A percentile compares a stretch with the other conserved stretches of the same genome.
Evolutionary conservation across 2,113 vertebrate species (phyloP).

Genomic region (Acrocephalus kingi): DNA sequence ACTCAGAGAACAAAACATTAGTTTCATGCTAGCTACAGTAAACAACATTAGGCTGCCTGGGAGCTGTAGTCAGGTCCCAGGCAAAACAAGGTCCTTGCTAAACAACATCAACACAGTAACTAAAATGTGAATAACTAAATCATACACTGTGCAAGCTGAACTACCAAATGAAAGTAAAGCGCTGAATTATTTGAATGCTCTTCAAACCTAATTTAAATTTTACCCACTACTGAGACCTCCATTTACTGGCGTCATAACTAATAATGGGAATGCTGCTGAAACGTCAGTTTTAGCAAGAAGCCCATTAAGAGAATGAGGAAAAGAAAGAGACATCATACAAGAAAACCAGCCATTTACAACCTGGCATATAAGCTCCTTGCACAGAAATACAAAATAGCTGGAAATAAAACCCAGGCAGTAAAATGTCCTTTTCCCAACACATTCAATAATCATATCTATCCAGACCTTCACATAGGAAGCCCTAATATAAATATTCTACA

Average conservation of each 20-base stretch:
- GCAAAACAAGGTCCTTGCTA: slow-evolving; percentile 57
- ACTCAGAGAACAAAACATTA: slow-evolving; percentile 44
- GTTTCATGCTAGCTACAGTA: slow-evolving; percentile 55
- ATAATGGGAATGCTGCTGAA: slow-evolving; percentile 69
- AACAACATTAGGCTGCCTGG: slow-evolving; percentile 50
- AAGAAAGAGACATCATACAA: slow-evolving; percentile 64
- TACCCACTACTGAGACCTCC: slow-evolving; percentile 62
- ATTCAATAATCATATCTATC: slow-evolving; percentile 46
- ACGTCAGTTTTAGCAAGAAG: slow-evolving; percentile 62
- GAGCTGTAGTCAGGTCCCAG: slow-evolving; percentile 8
- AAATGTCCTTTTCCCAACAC: slow-evolving; percentile 48
- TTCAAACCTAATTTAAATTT: slow-evolving; percentile 71
- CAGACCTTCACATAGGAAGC: slow-evolving; percentile 49
- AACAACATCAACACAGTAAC: slow-evolving; percentile 51
- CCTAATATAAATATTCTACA: slow-evolving; percentile 45
- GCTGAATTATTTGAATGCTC: slow-evolving; percentile 59
- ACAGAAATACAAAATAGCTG: slow-evolving; percentile 64
- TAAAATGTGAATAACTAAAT: slow-evolving; percentile 66
- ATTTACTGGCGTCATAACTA: slow-evolving; percentile 69
- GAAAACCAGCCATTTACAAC: slow-evolving; percentile 67
- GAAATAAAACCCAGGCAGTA: slow-evolving; percentile 58
- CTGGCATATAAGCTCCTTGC: slow-evolving; percentile 59
- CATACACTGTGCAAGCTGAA: slow-evolving; percentile 54
- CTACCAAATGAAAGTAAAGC: slow-evolving; percentile 48
- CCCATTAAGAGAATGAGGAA: slow-evolving; percentile 53